These are phyloP conservation scores for Drymodes brunneopygia DNA, from an alignment of 2,113 vertebrate genomes.

Conservation along the genomic window DNA sequence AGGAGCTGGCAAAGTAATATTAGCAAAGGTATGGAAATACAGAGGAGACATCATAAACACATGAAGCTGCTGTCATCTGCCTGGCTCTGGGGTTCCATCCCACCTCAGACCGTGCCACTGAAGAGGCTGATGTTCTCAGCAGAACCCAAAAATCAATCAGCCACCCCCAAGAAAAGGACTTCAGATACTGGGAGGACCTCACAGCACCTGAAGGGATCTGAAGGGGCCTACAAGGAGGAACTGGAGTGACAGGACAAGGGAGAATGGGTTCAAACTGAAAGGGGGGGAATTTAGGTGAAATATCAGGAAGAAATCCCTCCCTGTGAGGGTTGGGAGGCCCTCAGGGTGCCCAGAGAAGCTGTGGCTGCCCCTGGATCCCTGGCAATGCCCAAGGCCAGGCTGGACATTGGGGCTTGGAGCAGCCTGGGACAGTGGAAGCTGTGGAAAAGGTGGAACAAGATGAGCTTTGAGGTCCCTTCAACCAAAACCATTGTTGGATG, in stretches of 20 bases:
- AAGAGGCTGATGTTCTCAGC: too few relatives aligned
- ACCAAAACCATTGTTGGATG: not conserved
- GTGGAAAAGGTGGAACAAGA: not conserved
- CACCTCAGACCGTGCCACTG: not conserved
- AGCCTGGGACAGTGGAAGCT: fast-evolving
- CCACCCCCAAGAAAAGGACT: not conserved
- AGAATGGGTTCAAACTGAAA: not conserved
- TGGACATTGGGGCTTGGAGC: not conserved
- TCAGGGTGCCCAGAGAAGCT: not conserved
- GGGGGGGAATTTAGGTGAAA: not conserved
- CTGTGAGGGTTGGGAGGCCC: not conserved
- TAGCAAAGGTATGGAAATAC: not conserved
- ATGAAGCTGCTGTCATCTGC: not conserved
- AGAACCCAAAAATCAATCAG: not conserved
- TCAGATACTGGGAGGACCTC: not conserved
- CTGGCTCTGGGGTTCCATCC: not conserved
- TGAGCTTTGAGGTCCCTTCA: not conserved
- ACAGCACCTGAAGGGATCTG: not conserved
- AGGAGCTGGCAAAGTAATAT: not conserved
- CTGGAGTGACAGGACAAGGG: not conserved
- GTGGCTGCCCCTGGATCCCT: not conserved
- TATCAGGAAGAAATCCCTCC: not conserved
- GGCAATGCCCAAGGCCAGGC: not conserved
- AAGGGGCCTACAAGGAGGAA: not conserved
- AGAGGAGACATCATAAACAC: not conserved